phyloP scores from a whole-genome alignment of 2,888 invertebrate genomes.

The Neria commutata region DNA sequence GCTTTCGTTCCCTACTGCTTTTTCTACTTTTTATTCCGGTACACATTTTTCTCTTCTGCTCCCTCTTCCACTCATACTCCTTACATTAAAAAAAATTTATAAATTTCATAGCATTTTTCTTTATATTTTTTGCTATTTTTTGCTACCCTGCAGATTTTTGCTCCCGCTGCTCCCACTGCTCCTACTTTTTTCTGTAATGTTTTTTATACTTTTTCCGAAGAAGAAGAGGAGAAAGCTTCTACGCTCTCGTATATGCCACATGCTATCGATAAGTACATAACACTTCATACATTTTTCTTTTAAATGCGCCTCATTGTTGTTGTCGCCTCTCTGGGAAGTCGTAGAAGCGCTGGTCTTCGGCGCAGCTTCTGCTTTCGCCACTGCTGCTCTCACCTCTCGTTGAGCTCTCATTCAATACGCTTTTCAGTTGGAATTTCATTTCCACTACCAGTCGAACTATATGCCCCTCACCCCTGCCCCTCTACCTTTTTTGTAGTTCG shows the following conservation, averaged over 20 bases:
- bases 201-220: too few species aligned
- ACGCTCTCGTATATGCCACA: conserved; percentile 9
- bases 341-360: neutral
- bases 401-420: too few species aligned
- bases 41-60: neutral
- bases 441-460: too few species aligned
- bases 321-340: neutral
- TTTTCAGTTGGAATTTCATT: too few species aligned
- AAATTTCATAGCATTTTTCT: too few species aligned
- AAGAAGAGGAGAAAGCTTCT: too few species aligned
- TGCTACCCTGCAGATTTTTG: neutral
- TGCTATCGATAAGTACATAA: conserved; percentile 4
- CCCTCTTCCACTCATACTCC: neutral
- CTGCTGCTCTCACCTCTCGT: too few species aligned
- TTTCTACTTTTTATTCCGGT: conserved; percentile 14
- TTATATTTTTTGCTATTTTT: neutral
- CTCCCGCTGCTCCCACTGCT: neutral
- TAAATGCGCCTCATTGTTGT: neutral
- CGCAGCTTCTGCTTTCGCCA: too few species aligned
- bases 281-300: neutral
- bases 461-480: too few species aligned
- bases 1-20: conserved; percentile 17
- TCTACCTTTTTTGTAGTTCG: too few species aligned
- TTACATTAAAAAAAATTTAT: too few species aligned
- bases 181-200: conserved; percentile 8